Base-by-base conservation (phyloP, 2,888 invertebrate genomes). In the Oscheius myriophilus region DNA sequence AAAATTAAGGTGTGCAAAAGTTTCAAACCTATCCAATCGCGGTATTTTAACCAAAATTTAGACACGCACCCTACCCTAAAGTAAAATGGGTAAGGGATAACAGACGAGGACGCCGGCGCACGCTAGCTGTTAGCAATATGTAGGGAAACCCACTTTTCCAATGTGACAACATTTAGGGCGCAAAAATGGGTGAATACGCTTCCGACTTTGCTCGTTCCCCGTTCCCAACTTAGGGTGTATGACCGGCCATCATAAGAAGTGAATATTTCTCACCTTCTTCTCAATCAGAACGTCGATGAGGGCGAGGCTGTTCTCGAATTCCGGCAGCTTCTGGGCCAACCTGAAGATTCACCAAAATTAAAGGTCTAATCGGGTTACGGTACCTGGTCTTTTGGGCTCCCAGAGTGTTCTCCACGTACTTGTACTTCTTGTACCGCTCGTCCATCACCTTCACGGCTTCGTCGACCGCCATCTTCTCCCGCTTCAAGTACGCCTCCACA, bases 211-310 rank as follows among this genome's bases (percentile, higher is more conserved):
- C n/a, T n/a, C n/a, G n/a, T n/a, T n/a, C n/a, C n/a, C n/a, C n/a
- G n/a, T n/a, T n/a, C n/a, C n/a, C n/a, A n/a, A n/a, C n/a, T n/a
- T n/a, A n/a, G n/a, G n/a, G n/a, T n/a, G n/a, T n/a, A n/a, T n/a
- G n/a, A n/a, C n/a, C n/a, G n/a, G n/a, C n/a, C n/a, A 51, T 51
- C 18, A 11, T 51, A 16, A 9, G 11, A 18, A 14, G 11, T 11
- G 14, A 51, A 51, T 18, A 9, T n/a, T 16, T 18, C 51, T 51
- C 33, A 70, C 72, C 46, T 70, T 72, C 58, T 75, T 77, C 64
- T 75, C 75, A 16, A 73, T 90, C 87, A 94, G 91, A 84, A 92
- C 91, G 78, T 93, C 92, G 83, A 95, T 94, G 16, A 93, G 92
- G 64, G 92, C 90, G 76, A 97, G 90, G 87, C 76, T 78, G 62